Evolutionary conservation across 2,797 vertebrate species (phyloP).

Genomic region (Leptodactylus fallax): DNA sequence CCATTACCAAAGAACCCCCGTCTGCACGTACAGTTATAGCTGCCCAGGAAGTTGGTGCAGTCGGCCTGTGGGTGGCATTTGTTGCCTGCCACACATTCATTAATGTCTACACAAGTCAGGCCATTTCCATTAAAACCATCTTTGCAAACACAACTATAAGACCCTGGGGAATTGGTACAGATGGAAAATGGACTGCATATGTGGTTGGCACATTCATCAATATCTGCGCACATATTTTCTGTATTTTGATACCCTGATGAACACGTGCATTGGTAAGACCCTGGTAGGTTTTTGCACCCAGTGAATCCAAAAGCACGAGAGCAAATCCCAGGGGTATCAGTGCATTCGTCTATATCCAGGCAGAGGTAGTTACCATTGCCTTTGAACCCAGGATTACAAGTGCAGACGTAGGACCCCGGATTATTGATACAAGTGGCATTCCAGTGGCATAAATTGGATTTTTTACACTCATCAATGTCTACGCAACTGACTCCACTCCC

Average conservation of each 20-base stretch:
- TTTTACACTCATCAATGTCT: slow-evolving; percentile 78
- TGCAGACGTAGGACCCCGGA: slow-evolving; percentile 81
- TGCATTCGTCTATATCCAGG: slow-evolving; percentile 83
- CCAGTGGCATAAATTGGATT: slow-evolving; percentile 79
- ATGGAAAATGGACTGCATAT: slow-evolving; percentile 77
- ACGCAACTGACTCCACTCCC: slow-evolving; percentile 78
- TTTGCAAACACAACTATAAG: slow-evolving; percentile 77
- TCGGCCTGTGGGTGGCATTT: slow-evolving; percentile 74
- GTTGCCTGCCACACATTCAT: slow-evolving; percentile 78
- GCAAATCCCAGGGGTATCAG: slow-evolving; percentile 77
- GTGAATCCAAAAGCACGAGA: slow-evolving; percentile 74
- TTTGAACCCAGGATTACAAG: slow-evolving; percentile 81
- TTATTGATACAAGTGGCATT: slow-evolving; percentile 84
- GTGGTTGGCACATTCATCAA: slow-evolving; percentile 77
- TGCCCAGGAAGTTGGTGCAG: slow-evolving; percentile 80
- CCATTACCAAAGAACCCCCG: slow-evolving; percentile 78
- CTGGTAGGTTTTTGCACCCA: slow-evolving; percentile 82
- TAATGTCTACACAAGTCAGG: slow-evolving; percentile 78
- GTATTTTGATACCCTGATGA: slow-evolving; percentile 77
- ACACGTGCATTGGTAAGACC: slow-evolving; percentile 79
- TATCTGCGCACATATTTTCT: slow-evolving; percentile 77
- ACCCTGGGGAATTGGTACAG: slow-evolving; percentile 78
- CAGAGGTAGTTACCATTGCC: slow-evolving; percentile 87
- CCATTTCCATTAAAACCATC: slow-evolving; percentile 82
- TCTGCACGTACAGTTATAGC: slow-evolving; percentile 79